Conservation (phyloP, 1,140 invertebrate species). For the Dendrolimus kikuchii region DNA sequence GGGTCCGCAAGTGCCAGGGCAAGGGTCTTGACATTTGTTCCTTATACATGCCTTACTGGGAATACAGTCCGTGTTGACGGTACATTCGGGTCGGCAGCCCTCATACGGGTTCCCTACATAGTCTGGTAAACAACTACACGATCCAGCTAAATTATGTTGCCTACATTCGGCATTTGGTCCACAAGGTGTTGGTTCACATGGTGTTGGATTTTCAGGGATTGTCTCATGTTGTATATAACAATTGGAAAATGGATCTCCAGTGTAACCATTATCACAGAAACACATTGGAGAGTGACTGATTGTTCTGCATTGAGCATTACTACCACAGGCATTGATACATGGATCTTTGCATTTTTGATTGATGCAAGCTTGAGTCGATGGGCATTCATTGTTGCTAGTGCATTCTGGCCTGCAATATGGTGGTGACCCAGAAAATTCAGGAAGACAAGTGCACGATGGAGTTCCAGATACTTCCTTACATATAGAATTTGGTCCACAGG, state of each 20-base stretch:
- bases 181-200: constrained; percentile 81
- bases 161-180: constrained; percentile 78
- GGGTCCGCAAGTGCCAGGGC: constrained; percentile 79
- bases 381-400: constrained; percentile 81
- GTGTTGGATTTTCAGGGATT: constrained; percentile 38
- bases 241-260: constrained; percentile 77
- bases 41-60: constrained; percentile 79
- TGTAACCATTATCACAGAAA: constrained; percentile 74
- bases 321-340: constrained; percentile 80
- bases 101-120: constrained; percentile 83
- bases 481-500: constrained; percentile 83
- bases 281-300: constrained; percentile 80
- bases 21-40: constrained; percentile 82
- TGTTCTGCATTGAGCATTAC: constrained; percentile 78
- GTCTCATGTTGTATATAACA: constrained; percentile 45
- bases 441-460: constrained; percentile 78
- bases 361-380: constrained; percentile 79
- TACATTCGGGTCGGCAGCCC: constrained; percentile 80
- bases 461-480: constrained; percentile 76
- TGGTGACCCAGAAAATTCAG: constrained; percentile 78
- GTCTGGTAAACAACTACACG: constrained; percentile 77
- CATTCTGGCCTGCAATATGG: constrained; percentile 84
- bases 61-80: constrained; percentile 77
- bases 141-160: constrained; percentile 76
- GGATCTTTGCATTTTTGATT: constrained; percentile 83